A percentile compares a stretch with the other conserved stretches of the same genome.
phyloP scores from a whole-genome alignment of 2,888 invertebrate genomes.

The Lasius platythorax region DNA sequence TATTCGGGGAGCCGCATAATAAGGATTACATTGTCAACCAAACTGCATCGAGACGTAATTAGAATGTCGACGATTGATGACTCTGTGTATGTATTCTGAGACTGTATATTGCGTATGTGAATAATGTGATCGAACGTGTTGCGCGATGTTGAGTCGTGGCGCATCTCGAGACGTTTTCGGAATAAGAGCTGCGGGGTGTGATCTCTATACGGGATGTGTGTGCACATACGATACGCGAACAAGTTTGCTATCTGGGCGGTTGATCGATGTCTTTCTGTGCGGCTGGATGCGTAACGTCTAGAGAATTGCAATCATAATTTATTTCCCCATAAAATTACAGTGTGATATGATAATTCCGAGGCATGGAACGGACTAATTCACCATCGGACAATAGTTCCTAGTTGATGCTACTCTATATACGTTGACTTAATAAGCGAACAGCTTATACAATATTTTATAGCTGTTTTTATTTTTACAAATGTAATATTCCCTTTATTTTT shows the following conservation, averaged over 20 bases:
- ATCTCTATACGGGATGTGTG: slow-evolving; percentile 7
- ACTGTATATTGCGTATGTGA: not conserved
- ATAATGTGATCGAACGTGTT: slow-evolving; percentile 33
- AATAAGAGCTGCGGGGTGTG: slow-evolving; percentile 38
- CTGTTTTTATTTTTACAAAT: not conserved
- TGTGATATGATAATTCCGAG: slow-evolving; percentile 29
- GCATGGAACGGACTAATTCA: not conserved
- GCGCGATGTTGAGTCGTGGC: not conserved
- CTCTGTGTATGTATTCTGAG: not conserved
- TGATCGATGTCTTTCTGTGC: slow-evolving; percentile 38
- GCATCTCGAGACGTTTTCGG: slow-evolving; percentile 12
- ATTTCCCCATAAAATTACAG: slow-evolving; percentile 25
- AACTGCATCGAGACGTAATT: slow-evolving; percentile 51
- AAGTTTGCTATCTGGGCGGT: slow-evolving; percentile 16
- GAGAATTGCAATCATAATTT: slow-evolving; percentile 36
- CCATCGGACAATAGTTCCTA: not conserved
- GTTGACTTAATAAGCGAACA: not conserved
- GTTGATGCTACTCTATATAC: not conserved
- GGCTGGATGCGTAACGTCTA: slow-evolving; percentile 3
- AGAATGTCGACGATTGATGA: slow-evolving; percentile 48
- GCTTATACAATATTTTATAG: not conserved
- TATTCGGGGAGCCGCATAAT: slow-evolving; percentile 4
- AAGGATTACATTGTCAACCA: slow-evolving; percentile 40
- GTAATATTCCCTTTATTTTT: not conserved
- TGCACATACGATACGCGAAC: not conserved